Evolutionary conservation across 2,113 vertebrate species (phyloP), one percentile per base, ranked within the genome.

Genomic region (Chitala chitala): DNA sequence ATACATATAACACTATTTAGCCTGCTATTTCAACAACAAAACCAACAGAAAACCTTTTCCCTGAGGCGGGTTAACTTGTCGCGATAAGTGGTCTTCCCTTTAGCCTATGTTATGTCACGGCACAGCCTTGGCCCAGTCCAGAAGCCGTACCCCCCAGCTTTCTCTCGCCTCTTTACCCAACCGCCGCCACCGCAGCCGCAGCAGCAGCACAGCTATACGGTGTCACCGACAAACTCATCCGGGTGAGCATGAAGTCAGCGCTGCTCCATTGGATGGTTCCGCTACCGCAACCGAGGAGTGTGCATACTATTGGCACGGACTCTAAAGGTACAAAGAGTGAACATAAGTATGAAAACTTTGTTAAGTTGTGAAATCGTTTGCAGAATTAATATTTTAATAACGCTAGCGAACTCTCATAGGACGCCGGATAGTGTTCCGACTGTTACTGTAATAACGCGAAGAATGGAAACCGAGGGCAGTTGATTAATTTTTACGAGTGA

Each of bases 141-240:
- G 40, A 20, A 38, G 44, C 36, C 61, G 61, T 31, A 65, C 40
- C 64, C 64, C 64, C 38, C 42, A 24, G n/a, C 64, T n/a, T 46
- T 2, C 9, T 15, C 40, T 22, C 22, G 22, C 26, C 46, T 51
- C 48, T 50, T 31, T 31, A 44, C 68, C 17, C 44, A 51, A 29
- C 46, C 46, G 24, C 46, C 33, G 33, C 46, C 48, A 44, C 68
- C 17, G 29, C 44, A 51, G 26, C 46, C 46, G 24, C 46, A 33
- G 33, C 46, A 26, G 68, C 68, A 33, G 46, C 33, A 66, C 44
- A n/a, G 68, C 68, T 26, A 42, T 46, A 33, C 17, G 24, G 26
- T 7, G 29, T 64, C 70, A 75, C 77, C 75, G 78, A 75, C 80
- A 76, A 78, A 72, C 78, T 71, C 69, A 83, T 83, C 80, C 82